Percentiles rank a stretch among this genome's conserved stretches.
Conservation (phyloP, 2,113 vertebrate genomes). For the Crotalus viridis region DNA sequence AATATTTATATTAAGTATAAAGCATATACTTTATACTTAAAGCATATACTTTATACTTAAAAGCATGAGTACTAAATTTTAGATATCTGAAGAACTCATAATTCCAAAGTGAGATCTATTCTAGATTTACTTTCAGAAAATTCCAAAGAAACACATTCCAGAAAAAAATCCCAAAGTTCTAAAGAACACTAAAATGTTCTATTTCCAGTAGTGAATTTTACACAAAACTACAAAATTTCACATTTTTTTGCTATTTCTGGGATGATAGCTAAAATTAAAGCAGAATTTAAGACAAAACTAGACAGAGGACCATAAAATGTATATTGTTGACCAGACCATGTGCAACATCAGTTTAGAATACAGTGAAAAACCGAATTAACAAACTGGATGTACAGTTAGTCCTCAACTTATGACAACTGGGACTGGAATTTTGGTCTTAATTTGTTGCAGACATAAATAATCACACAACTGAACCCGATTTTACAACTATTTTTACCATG, state of each 20-base stretch:
- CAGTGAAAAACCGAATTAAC: no score
- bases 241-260: neutral
- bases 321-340: neutral
- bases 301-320: neutral
- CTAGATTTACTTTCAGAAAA: no score
- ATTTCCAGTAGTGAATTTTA: no score
- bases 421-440: no score
- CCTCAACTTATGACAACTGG: no score
- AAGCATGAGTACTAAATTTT: neutral
- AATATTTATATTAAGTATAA: no score
- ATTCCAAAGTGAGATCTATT: neutral
- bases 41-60: neutral
- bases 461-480: neutral
- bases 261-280: no score
- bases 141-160: no score
- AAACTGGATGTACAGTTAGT: no score
- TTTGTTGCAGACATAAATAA: neutral
- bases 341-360: neutral
- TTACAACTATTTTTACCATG: neutral
- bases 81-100: neutral
- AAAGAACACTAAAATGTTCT: no score
- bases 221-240: neutral
- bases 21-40: neutral
- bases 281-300: neutral
- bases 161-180: no score